Evolutionary conservation across 1,140 invertebrate genomes (phyloP).

Genomic region (Sycophila sp.): DNA sequence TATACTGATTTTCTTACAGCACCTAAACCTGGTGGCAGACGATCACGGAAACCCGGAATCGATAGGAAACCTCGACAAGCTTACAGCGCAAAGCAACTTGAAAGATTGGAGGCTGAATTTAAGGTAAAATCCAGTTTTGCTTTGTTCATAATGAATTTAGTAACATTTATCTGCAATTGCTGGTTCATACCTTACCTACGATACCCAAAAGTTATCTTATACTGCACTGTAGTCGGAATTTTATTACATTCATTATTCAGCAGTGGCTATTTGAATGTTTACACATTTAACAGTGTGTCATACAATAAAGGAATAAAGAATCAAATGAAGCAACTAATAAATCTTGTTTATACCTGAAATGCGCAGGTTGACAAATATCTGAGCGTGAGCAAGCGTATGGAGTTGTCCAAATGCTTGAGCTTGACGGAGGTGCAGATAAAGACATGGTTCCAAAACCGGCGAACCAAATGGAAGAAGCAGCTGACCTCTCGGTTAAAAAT

Average conservation of each 20-base stretch:
- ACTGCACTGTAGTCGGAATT: no score
- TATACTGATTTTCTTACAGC: slow-evolving; percentile 67
- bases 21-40: slow-evolving; percentile 79
- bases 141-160: no score
- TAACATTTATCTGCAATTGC: neutral
- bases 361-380: slow-evolving; percentile 93
- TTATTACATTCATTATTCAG: no score
- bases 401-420: slow-evolving; percentile 86
- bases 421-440: slow-evolving; percentile 97
- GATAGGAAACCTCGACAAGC: slow-evolving; percentile 95
- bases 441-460: slow-evolving; percentile 95
- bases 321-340: no score
- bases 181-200: neutral
- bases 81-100: slow-evolving; percentile 92
- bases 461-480: slow-evolving; percentile 97
- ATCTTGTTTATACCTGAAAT: no score
- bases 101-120: slow-evolving; percentile 90
- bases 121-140: slow-evolving; percentile 76
- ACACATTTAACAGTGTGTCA: no score
- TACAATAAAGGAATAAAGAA: no score
- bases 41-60: slow-evolving; percentile 84
- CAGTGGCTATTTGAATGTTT: no score
- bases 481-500: slow-evolving; percentile 88
- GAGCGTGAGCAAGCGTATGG: slow-evolving; percentile 93
- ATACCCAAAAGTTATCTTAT: neutral